Evolutionary conservation across 2,113 vertebrate genomes (phyloP).

Genomic region (Rhea pennata): DNA sequence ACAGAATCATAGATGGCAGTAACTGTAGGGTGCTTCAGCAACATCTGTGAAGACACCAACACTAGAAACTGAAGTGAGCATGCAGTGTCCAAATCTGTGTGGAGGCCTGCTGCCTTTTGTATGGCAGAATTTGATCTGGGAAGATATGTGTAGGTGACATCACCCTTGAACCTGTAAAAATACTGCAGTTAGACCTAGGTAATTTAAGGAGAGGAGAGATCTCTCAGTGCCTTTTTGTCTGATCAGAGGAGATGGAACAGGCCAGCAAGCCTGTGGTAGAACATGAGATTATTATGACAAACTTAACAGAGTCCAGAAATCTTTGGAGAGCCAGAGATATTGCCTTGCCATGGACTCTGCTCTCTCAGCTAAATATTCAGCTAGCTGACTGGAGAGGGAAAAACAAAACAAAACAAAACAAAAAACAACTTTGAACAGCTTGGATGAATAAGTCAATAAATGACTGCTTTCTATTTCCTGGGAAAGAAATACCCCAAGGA

Average conservation of each 20-base stretch:
- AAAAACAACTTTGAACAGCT: not conserved
- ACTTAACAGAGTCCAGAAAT: not conserved
- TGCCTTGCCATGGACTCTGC: not conserved
- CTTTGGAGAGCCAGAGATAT: not conserved
- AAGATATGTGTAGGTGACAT: not conserved
- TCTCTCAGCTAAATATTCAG: not conserved
- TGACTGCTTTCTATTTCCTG: not conserved
- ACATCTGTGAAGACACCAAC: not conserved
- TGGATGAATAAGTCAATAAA: not conserved
- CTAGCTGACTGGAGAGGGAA: not conserved
- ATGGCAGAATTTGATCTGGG: not conserved
- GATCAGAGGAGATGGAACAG: not conserved
- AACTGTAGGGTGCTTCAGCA: not conserved
- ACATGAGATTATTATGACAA: not conserved
- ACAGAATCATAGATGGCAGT: not conserved
- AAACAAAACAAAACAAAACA: not conserved
- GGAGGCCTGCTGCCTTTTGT: not conserved
- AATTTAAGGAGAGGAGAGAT: not conserved
- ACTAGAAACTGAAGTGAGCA: too few species aligned
- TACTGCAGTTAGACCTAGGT: not conserved
- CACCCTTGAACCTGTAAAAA: not conserved
- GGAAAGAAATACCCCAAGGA: slow-evolving; percentile 3
- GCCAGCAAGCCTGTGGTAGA: not conserved
- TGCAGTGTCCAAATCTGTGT: too few species aligned
- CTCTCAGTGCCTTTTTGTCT: not conserved